These are phyloP conservation scores for Platorchestia sp. DNA, from an alignment of 1,140 invertebrate genomes.

Conservation along the genomic window DNA sequence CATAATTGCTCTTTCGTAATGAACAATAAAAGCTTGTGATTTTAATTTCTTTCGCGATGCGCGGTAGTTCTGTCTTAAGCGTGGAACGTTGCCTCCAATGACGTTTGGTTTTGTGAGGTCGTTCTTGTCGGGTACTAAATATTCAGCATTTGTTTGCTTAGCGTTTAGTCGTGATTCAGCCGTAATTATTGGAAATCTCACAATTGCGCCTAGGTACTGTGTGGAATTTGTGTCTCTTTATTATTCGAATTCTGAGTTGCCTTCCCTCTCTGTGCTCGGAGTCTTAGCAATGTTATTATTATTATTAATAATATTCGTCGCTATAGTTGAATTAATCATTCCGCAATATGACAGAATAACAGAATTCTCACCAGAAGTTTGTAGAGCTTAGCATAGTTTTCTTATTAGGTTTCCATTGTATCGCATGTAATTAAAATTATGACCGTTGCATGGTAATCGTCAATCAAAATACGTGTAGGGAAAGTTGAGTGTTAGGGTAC, in stretches of 20 bases:
- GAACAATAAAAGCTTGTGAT: conserved; percentile 39
- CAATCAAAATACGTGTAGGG: conserved; percentile 23
- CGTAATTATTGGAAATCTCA: background rate
- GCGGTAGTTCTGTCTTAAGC: background rate
- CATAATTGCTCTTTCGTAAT: conserved; percentile 27
- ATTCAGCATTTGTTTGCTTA: background rate
- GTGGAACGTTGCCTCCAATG: background rate
- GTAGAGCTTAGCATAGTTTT: background rate
- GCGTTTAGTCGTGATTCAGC: background rate
- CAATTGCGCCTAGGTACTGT: background rate
- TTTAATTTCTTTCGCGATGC: background rate
- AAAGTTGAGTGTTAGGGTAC: conserved; percentile 4
- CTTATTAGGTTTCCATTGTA: background rate
- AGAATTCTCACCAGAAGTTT: background rate
- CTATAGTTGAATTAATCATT: background rate
- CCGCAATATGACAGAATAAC: background rate
- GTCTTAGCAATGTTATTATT: background rate
- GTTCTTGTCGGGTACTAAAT: background rate
- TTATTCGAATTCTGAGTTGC: background rate
- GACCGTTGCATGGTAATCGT: background rate
- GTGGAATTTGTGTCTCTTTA: background rate
- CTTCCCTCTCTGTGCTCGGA: background rate
- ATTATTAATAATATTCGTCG: background rate
- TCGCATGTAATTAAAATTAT: conserved; percentile 25
- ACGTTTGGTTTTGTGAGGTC: background rate